Conservation (phyloP, 2,113 vertebrate species). For the Phocoena phocoena region DNA sequence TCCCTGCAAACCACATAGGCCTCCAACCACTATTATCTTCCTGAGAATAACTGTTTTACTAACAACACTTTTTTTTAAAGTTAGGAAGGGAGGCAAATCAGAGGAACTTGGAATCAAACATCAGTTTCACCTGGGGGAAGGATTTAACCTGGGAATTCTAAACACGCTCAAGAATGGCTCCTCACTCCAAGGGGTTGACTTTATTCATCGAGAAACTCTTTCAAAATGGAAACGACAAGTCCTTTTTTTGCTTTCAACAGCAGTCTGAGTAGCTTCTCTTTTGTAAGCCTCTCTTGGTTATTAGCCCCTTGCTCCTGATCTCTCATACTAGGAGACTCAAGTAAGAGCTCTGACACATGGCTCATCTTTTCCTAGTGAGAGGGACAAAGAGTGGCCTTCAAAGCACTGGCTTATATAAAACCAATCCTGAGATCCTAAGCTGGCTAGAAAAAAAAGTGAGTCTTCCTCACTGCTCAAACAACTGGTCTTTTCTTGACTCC, state of each 20-base stretch:
- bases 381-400: background rate
- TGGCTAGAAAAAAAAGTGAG: background rate
- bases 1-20: background rate
- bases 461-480: background rate
- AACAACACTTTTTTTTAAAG: background rate
- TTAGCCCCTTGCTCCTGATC: background rate
- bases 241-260: background rate
- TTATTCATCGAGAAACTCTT: background rate
- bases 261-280: background rate
- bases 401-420: background rate
- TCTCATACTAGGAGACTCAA: background rate
- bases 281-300: background rate
- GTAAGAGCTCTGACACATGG: background rate
- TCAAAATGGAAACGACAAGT: background rate
- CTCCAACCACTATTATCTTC: background rate
- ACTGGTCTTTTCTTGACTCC: background rate
- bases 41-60: conserved; percentile 1
- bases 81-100: background rate
- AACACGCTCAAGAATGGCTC: background rate
- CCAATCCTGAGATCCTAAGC: background rate
- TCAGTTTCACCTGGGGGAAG: background rate
- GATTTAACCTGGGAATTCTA: background rate
- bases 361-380: background rate
- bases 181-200: background rate
- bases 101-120: background rate